Base-by-base conservation (phyloP, 2,888 invertebrate species). In the Epistrophe grossulariae region DNA sequence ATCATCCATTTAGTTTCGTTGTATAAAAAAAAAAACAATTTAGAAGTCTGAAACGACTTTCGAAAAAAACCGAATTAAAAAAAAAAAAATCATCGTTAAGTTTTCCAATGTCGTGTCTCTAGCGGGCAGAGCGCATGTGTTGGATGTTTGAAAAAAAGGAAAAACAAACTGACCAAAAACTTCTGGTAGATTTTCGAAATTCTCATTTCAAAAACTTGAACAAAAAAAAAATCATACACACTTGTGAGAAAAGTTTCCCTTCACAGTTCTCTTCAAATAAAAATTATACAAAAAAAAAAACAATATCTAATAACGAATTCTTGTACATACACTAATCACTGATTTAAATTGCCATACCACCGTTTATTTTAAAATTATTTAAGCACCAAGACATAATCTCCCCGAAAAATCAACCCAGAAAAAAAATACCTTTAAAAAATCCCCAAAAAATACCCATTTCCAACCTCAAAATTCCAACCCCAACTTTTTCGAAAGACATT, bases 201-300 rank as follows among this genome's bases (percentile, higher is more conserved):
- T 74, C 28, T 19, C 48, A 45, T 62, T 73, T 71, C 48, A 57
- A 70, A 71, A 70, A 43, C 4, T 9, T 10, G 10, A 28, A 28
- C 19, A 50, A 48, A 66, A 72, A 48, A 66, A 72, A 70, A 38
- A 52, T 60, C 13, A 89, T 89, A 89, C n/a, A 88, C 68, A 76
- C 71, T 83, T 79, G 88, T 95, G 95, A 95, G 95, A 95, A 95
- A 95, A 94, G 94, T 94, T 95, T 83, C 96, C 96, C 96, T 96
- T 96, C 96, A 96, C 96, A 95, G 96, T 96, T 96, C 95, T 96
- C 95, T 96, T 95, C 95, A 88, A 64, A 43, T 28, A 45, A 45
- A 62, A 62, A 35, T 31, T 59, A 60, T 60, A 70, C 2, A 24
- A 48, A 52, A 28, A 48, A 68, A 50, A 57, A 28, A 11, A 74